Conservation (phyloP, 2,797 vertebrate species). For the Thamnophis elegans region DNA sequence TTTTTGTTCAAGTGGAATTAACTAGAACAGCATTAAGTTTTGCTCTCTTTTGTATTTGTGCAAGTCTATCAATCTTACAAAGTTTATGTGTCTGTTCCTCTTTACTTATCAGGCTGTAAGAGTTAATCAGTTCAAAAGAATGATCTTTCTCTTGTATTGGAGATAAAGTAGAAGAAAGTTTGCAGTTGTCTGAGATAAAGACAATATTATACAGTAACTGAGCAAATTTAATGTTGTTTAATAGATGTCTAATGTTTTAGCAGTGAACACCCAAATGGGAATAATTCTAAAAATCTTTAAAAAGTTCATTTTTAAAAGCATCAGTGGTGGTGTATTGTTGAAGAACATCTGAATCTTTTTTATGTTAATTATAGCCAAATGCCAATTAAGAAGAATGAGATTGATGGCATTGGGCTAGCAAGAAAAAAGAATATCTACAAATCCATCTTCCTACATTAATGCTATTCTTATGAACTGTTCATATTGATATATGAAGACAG, state of each 20-base stretch:
- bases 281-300: not conserved
- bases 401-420: not conserved
- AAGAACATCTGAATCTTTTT: not conserved
- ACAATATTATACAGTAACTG: not conserved
- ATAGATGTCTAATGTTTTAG: not conserved
- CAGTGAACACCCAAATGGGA: not conserved
- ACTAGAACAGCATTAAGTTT: not conserved
- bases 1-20: not conserved
- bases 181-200: not conserved
- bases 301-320: not conserved
- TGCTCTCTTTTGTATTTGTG: not conserved
- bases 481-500: not conserved
- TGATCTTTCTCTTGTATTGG: not conserved
- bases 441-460: not conserved
- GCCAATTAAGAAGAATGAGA: not conserved
- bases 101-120: not conserved
- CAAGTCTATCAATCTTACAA: not conserved
- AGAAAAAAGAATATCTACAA: not conserved
- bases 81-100: not conserved
- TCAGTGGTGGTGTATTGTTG: not conserved
- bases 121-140: not conserved
- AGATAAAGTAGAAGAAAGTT: not conserved
- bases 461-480: not conserved
- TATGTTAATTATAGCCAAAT: not conserved
- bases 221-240: not conserved